These are phyloP conservation scores for Heterotis niloticus DNA, from an alignment of 2,113 vertebrate species.

Conservation along the genomic window DNA sequence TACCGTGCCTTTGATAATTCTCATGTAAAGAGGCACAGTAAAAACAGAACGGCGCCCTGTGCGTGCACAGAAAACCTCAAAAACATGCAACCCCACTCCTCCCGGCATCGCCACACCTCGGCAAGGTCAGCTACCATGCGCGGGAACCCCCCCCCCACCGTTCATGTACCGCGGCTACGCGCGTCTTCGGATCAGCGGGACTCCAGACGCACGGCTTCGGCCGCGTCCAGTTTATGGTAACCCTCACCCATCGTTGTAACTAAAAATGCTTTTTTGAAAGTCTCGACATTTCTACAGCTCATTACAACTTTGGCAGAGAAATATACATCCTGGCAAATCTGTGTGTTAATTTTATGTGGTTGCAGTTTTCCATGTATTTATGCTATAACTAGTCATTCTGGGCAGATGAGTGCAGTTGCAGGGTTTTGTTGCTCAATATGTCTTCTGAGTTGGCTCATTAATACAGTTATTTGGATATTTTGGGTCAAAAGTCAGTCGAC, in stretches of 20 bases:
- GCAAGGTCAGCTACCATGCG: too few relatives aligned
- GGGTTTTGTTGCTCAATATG: neutral
- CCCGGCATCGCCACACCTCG: neutral
- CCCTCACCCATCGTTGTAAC: neutral
- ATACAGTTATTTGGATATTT: too few relatives aligned
- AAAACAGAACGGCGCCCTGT: conserved; percentile 2
- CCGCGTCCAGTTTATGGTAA: neutral
- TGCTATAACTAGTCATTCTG: neutral
- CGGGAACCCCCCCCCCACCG: neutral
- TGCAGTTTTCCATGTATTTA: neutral
- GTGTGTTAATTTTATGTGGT: neutral
- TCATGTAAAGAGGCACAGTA: conserved; percentile 21
- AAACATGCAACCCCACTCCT: neutral
- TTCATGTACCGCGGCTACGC: neutral
- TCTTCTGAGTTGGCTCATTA: neutral
- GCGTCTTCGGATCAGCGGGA: neutral
- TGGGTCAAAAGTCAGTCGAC: too few relatives aligned
- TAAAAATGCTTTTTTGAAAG: neutral
- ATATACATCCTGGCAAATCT: neutral
- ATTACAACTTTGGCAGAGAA: neutral
- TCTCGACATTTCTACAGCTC: neutral
- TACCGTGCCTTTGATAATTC: conserved; percentile 35
- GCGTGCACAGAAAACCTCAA: neutral
- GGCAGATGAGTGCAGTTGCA: too few relatives aligned
- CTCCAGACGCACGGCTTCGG: neutral